These are phyloP conservation scores for Bembecia ichneumoniformis DNA, from an alignment of 2,888 invertebrate species.

Conservation along the genomic window DNA sequence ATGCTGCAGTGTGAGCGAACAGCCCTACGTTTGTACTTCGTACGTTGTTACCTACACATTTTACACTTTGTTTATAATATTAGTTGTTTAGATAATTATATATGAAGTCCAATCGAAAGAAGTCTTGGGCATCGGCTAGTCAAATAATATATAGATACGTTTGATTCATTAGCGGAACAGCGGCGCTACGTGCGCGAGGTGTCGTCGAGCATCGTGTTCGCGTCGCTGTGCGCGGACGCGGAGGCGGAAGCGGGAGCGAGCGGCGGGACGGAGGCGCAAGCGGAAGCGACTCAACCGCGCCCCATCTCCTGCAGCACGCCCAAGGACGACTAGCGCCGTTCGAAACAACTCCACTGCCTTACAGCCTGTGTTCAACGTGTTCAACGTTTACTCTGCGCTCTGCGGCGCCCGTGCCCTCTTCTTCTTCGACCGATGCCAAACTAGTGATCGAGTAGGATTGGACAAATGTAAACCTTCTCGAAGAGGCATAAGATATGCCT, in stretches of 20 bases:
- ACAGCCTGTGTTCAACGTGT: slow-evolving; percentile 37
- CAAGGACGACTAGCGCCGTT: slow-evolving; percentile 36
- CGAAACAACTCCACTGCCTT: slow-evolving; percentile 30
- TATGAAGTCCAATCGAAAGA: not conserved
- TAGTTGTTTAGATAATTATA: too few relatives aligned
- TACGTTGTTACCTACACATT: too few relatives aligned
- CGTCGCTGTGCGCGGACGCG: slow-evolving; percentile 33
- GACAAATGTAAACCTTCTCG: too few relatives aligned
- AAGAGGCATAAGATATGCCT: too few relatives aligned
- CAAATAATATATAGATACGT: too few relatives aligned
- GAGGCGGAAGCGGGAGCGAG: slow-evolving; percentile 5
- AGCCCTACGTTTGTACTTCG: too few relatives aligned
- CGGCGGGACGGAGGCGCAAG: slow-evolving; percentile 3
- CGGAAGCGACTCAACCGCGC: slow-evolving; percentile 6
- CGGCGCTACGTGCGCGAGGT: slow-evolving; percentile 62
- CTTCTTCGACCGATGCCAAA: too few relatives aligned
- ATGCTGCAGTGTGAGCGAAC: too few relatives aligned
- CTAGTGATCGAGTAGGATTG: too few relatives aligned
- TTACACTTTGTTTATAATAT: too few relatives aligned
- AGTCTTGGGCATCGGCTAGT: too few relatives aligned
- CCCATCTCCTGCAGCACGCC: slow-evolving; percentile 58
- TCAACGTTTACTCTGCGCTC: slow-evolving; percentile 3
- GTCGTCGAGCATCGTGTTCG: slow-evolving; percentile 49
- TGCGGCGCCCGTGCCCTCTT: too few relatives aligned
- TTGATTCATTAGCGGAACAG: slow-evolving; percentile 51